Base-by-base conservation (phyloP, 1,140 invertebrate genomes). In the Trichogramma pretiosum region DNA sequence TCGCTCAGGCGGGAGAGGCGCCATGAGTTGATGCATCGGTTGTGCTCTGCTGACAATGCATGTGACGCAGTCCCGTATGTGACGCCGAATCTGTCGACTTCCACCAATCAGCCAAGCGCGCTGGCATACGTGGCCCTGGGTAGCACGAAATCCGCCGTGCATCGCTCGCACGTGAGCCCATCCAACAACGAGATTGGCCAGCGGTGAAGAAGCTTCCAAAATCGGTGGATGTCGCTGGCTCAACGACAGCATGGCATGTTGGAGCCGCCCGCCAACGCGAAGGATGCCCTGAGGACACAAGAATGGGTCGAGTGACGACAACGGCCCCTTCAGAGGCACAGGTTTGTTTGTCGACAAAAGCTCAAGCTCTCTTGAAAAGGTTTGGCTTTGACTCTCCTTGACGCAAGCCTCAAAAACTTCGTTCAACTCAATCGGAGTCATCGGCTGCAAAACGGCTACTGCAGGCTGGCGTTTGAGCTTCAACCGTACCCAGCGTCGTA, bases 11-110 rank as follows among this genome's bases (percentile, higher is more conserved):
- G 48, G 52, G 19, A 67, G 44, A 16, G 59, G 44, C 11, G 47
- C 63, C 64, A 68, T 70, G 2, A 50, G 24, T 23, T 57, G 61
- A 3, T 3, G n/a, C 14, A n/a, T 3, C 0, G 22, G 14, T 1
- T 14, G 16, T 9, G 23, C 39, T n/a, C 30, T 18, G 5, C 13
- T 16, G 38, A 3, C 8, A 7, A 5, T 3, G 23, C 36, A 46
- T 5, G 16, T 13, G 0, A 32, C 17, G 28, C 44, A 40, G 7
- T 11, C 3, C 10, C n/a, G 3, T 3, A 47, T 22, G n/a, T 16
- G n/a, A 1, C 1, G 10, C n/a, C n/a, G 5, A 11, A 40, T 18
- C 14, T 11, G 18, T 10, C 3, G 11, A 1, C 18, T n/a, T 7
- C 24, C 46, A 8, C 21, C 36, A 5, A 33, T 4, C 5, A 47